Conservation (phyloP, 1,140 invertebrate genomes). For the Triops cancriformis region DNA sequence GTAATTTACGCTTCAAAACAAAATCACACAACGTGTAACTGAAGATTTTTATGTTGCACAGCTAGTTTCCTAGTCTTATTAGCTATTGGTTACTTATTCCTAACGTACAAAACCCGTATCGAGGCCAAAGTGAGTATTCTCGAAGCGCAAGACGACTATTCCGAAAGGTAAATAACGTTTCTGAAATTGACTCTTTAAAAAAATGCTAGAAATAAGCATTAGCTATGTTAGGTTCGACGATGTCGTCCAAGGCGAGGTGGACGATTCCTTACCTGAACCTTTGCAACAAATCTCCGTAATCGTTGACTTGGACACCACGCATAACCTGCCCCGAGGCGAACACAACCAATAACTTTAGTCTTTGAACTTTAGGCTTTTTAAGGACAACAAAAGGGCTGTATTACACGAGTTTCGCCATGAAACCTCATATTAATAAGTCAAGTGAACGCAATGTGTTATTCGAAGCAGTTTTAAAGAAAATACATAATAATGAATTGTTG, state of each 20-base stretch:
- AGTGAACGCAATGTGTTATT: not conserved
- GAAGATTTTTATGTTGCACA: slow-evolving; percentile 30
- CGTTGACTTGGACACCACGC: not conserved
- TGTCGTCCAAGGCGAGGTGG: slow-evolving; percentile 18
- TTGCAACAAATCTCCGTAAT: not conserved
- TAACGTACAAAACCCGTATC: slow-evolving; percentile 22
- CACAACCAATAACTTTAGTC: not conserved
- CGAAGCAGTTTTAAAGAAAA: slow-evolving; percentile 9
- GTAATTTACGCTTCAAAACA: slow-evolving; percentile 32
- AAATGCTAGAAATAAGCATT: not conserved
- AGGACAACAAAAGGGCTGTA: no score
- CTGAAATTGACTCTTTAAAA: not conserved
- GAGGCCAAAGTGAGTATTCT: slow-evolving; percentile 28
- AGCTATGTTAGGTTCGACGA: slow-evolving; percentile 19
- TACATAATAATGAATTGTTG: not conserved
- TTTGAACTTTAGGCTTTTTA: no score
- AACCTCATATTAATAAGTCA: not conserved
- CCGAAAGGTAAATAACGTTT: slow-evolving; percentile 27
- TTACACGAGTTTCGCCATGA: no score
- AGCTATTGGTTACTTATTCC: slow-evolving; percentile 36
- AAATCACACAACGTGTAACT: not conserved
- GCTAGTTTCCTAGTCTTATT: slow-evolving; percentile 39
- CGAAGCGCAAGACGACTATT: slow-evolving; percentile 28
- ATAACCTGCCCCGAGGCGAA: not conserved
- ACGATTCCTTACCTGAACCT: slow-evolving; percentile 15